Conservation (phyloP, 2,113 vertebrate genomes). For the Pyrgilauda ruficollis region DNA sequence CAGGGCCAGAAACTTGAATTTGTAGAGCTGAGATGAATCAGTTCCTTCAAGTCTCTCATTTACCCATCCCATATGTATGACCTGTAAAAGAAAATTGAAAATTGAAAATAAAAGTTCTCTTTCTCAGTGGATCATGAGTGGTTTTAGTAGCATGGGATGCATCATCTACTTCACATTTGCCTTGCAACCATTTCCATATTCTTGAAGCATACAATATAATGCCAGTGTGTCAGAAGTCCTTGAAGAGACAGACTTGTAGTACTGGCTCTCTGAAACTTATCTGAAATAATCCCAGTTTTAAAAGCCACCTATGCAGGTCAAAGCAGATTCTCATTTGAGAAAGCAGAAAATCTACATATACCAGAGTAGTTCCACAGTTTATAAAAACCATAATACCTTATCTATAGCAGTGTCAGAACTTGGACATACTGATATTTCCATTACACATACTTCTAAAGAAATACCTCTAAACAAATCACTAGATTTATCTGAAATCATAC, state of each 20-base stretch:
- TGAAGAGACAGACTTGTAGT: background rate
- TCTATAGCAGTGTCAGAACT: background rate
- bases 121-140: background rate
- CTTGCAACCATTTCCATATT: background rate
- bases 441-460: background rate
- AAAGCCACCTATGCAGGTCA: background rate
- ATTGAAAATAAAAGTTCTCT: constrained; percentile 40
- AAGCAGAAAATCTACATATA: background rate
- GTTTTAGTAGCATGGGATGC: background rate
- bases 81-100: constrained; percentile 74
- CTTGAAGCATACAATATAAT: background rate
- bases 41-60: constrained; percentile 79
- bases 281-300: background rate
- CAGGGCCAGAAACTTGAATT: constrained; percentile 87
- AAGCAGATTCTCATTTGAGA: background rate
- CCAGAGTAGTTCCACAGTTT: background rate
- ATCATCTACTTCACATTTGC: background rate
- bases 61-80: constrained; percentile 92
- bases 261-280: background rate
- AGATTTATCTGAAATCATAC: background rate
- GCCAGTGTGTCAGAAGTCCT: background rate
- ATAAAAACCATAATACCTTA: background rate
- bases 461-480: background rate
- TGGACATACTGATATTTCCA: background rate
- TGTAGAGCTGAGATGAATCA: constrained; percentile 68